These are phyloP conservation scores for Cliona cf. orientalis DNA, from an alignment of 37 sponge, comb jelly and placozoan species.

Conservation along the genomic window DNA sequence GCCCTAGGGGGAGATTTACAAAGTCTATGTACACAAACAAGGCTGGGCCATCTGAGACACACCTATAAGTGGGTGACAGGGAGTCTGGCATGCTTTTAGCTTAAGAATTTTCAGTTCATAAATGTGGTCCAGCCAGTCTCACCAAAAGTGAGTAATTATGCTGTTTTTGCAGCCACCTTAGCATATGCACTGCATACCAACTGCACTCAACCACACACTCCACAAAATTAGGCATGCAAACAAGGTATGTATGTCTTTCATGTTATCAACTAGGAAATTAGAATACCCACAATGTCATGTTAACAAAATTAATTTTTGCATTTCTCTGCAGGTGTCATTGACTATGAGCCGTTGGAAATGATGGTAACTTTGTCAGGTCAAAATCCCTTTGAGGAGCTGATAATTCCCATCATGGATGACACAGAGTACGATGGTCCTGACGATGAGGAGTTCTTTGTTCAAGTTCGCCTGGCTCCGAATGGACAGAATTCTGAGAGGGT, in stretches of 20 bases:
- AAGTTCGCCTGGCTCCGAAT: neutral
- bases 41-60: neutral
- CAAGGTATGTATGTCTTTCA: neutral
- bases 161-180: no score
- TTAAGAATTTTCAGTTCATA: no score
- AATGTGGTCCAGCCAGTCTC: no score
- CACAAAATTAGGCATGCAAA: no score
- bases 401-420: conserved; percentile 20
- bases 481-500: neutral
- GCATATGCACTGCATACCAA: neutral
- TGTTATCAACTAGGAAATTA: neutral
- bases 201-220: no score
- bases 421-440: neutral
- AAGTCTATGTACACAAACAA: no score
- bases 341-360: conserved; percentile 5
- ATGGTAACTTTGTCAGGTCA: neutral
- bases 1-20: no score
- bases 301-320: neutral
- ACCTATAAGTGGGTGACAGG: neutral
- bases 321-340: neutral
- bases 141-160: no score
- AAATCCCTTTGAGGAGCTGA: neutral
- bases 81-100: no score
- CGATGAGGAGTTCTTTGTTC: conserved; percentile 9
- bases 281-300: neutral